Conservation (phyloP, 2,113 vertebrate genomes). For the Nematolebias whitei region DNA sequence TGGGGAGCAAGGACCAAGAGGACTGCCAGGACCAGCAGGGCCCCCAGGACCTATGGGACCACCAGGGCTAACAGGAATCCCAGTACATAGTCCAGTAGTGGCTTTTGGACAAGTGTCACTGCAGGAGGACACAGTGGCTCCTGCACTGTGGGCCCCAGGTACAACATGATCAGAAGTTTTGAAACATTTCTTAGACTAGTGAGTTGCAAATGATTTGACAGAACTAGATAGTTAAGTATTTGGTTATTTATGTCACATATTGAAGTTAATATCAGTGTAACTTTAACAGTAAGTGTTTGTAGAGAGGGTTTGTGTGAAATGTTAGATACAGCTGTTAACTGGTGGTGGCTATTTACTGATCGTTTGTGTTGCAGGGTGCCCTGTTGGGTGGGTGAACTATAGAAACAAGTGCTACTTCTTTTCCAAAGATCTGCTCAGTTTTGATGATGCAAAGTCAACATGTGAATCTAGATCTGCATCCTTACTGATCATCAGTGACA, state of each 20-base stretch:
- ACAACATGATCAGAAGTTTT: neutral
- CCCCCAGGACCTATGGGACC: conserved; percentile 84
- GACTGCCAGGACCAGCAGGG: conserved; percentile 85
- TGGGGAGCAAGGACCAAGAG: conserved; percentile 86
- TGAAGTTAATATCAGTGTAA: no score
- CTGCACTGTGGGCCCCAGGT: conserved; percentile 68
- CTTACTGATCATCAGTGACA: conserved; percentile 86
- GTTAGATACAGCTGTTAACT: neutral
- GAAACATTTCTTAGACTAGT: no score
- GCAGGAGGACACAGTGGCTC: conserved; percentile 72
- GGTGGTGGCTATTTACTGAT: no score
- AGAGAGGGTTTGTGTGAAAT: no score
- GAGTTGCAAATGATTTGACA: no score
- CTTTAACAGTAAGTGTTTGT: no score
- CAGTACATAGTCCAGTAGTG: conserved; percentile 62
- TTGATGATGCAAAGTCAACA: conserved; percentile 84
- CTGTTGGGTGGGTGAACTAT: conserved; percentile 85
- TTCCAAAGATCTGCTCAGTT: conserved; percentile 84
- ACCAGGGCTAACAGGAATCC: conserved; percentile 80
- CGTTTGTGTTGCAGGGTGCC: conserved; percentile 81
- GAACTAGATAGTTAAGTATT: no score
- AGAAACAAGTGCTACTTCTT: conserved; percentile 91
- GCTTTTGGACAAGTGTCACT: conserved; percentile 78
- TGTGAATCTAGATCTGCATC: conserved; percentile 83
- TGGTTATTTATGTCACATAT: no score